Evolutionary conservation across 2,797 vertebrate genomes (phyloP), one percentile per base, ranked within the genome.

Genomic region (Gila robusta): DNA sequence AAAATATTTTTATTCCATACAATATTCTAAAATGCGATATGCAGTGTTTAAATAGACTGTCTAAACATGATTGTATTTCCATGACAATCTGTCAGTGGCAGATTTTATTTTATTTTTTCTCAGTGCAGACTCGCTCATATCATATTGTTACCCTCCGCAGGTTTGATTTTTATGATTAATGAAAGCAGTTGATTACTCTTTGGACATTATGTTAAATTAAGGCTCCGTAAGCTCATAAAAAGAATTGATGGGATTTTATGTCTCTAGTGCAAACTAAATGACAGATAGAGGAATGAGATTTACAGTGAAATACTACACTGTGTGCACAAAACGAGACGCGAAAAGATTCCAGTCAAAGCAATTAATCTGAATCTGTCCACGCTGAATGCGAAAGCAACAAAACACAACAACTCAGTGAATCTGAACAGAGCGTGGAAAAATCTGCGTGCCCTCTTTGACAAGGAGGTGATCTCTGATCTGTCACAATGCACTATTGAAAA

Each of bases 161-260:
- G 56, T 59, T 79, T 80, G 17, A 81, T 87, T 87, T 80, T n/a
- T 54, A 66, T 90, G 89, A 90, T 91, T 89, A 86, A 90, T 74
- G 89, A 84, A 79, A 62, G 80, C 82, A 86, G 62, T 79, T 82
- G 72, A 86, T 86, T 88, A 84, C 81, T 86, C 72, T 62, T 67
- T 78, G 72, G 72, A 87, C 76, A 86, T 87, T 83, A 83, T 37
- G 54, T 88, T 89, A 87, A 81, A 91, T 88, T 89, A 88, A 81
- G 87, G 35, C 72, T 49, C 81, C 79, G 83, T 86, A 78, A 73
- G 64, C 39, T 70, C 79, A 67, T 84, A 86, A 87, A 88, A 39
- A 82, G 26, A 84, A 83, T 64, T 72, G 79, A 87, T 90, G 12
- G 12, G 35, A 32, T 28, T 81, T 23, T 76, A 64, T 73, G 76